Percentiles rank a stretch among this genome's conserved stretches.
Evolutionary conservation across 2,797 vertebrate genomes (phyloP).

Genomic region (Lophius americanus): DNA sequence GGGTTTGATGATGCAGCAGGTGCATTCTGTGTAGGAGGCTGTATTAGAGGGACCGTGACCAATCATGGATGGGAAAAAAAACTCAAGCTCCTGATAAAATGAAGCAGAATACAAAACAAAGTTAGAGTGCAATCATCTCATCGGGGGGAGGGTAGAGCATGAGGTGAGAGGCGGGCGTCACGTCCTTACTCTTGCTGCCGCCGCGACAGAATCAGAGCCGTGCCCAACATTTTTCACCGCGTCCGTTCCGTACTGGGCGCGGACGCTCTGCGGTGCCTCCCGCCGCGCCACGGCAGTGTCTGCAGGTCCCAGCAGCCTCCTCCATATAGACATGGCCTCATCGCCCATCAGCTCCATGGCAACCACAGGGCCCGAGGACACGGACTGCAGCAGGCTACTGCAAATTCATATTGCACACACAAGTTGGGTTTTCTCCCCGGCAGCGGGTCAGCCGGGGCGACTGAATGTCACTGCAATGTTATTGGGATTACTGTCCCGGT

Average conservation of each 20-base stretch:
- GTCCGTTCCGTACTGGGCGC: constrained; percentile 86
- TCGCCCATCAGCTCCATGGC: constrained; percentile 94
- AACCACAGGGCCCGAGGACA: constrained; percentile 89
- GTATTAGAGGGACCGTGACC: constrained; percentile 87
- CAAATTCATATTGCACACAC: constrained; percentile 6
- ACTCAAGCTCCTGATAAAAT: constrained; percentile 88
- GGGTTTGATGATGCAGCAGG: constrained; percentile 94
- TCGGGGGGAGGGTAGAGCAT: background rate
- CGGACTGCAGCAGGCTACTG: constrained; percentile 90
- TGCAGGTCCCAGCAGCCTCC: constrained; percentile 85
- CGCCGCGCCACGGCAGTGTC: constrained; percentile 79
- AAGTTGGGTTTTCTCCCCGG: background rate
- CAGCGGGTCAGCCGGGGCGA: constrained; percentile 10
- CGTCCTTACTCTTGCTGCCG: constrained; percentile 87
- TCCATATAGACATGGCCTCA: constrained; percentile 89
- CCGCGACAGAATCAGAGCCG: constrained; percentile 88
- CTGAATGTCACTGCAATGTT: constrained; percentile 39
- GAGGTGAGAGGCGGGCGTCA: background rate
- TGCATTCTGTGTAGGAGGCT: constrained; percentile 85
- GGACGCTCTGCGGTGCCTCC: constrained; percentile 83
- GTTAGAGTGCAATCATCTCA: background rate
- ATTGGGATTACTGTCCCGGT: constrained; percentile 28
- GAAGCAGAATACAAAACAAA: constrained; percentile 22
- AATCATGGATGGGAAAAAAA: constrained; percentile 92
- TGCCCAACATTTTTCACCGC: constrained; percentile 88